phyloP scores from a whole-genome alignment of 2,888 invertebrate genomes.

The Tortricodes alternella region DNA sequence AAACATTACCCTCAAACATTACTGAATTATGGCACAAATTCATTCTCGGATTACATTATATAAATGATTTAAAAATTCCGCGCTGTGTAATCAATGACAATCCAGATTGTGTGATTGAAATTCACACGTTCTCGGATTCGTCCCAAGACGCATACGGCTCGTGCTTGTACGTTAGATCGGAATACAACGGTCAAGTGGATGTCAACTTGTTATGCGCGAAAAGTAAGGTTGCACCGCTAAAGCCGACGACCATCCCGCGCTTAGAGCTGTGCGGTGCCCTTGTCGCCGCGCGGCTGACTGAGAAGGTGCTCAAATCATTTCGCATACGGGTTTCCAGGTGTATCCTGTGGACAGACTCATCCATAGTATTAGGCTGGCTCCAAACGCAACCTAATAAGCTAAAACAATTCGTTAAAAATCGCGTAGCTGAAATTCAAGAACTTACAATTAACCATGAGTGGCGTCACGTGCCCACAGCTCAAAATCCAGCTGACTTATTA shows the following conservation, averaged over 20 bases:
- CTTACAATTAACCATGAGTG: not conserved
- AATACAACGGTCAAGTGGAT: not conserved
- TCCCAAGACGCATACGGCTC: slow-evolving; percentile 16
- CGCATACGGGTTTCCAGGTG: not conserved
- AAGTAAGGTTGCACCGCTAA: slow-evolving; percentile 21
- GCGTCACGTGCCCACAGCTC: not conserved
- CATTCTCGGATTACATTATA: not conserved
- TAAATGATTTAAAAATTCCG: not conserved
- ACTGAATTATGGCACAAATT: not conserved
- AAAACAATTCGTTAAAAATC: slow-evolving; percentile 2
- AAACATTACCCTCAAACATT: not conserved
- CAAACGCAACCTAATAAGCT: not conserved
- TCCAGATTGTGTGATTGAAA: slow-evolving; percentile 5
- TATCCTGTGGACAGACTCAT: not conserved
- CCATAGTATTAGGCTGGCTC: not conserved
- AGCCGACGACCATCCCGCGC: slow-evolving; percentile 24
- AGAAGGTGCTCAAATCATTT: slow-evolving; percentile 2
- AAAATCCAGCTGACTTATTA: not conserved
- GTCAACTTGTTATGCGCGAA: slow-evolving; percentile 9
- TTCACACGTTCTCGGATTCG: slow-evolving; percentile 13
- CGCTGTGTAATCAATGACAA: not conserved
- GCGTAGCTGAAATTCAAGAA: slow-evolving; percentile 8
- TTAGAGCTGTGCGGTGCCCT: slow-evolving; percentile 27
- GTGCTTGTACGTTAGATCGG: slow-evolving; percentile 6
- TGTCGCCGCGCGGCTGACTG: slow-evolving; percentile 8